Base-by-base conservation (phyloP, 2,797 vertebrate genomes). In the Ceyx erithaca region DNA sequence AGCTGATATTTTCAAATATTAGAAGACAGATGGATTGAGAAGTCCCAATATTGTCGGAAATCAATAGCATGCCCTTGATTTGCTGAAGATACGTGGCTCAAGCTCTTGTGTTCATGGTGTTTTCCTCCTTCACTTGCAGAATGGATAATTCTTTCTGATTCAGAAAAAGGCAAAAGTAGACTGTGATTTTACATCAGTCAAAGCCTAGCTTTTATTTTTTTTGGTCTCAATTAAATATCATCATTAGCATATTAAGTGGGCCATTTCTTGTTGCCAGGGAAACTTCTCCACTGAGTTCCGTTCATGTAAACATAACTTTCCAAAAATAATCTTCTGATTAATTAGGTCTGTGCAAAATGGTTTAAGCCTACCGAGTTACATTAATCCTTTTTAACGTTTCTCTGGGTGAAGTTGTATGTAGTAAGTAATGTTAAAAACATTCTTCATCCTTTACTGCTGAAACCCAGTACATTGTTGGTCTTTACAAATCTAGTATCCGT, bases 251-350 rank as follows among this genome's bases (percentile, higher is more conserved):
- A 93, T 95, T 95, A 96, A 96, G 92, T 95, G 92, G 93, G 85
- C 91, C 91, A 91, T 91, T 89, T 93, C 91, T 87, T 87, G 95
- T 96, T 96, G 79, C 95, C 88, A 93, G 26, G 95, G 95, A 92
- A 89, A 96, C 90, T 89, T 96, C 91, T 93, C 71, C 85, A 54
- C 88, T 23, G 78, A 94, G 85, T 94, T 96, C 70, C 41, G 86
- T 91, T 91, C 86, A 59, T 87, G 86, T 95, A 96, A 95, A 94
- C 93, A 91, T 55, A 92, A 94, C 80, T 95, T 96, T 84, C 96
- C 91, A 86, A 94, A 96, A 96, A 96, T 96, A 96, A 88, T 91
- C 80, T 89, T 72, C 80, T 90, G 87, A 96, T 96, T 94, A 96
- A 92, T 95, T 93, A 90, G 78, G 68, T 77, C 88, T 95, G 21